A percentile compares a stretch with the other conserved stretches of the same genome.
phyloP scores from a whole-genome alignment of 2,888 invertebrate genomes.

The Desoria tigrina region DNA sequence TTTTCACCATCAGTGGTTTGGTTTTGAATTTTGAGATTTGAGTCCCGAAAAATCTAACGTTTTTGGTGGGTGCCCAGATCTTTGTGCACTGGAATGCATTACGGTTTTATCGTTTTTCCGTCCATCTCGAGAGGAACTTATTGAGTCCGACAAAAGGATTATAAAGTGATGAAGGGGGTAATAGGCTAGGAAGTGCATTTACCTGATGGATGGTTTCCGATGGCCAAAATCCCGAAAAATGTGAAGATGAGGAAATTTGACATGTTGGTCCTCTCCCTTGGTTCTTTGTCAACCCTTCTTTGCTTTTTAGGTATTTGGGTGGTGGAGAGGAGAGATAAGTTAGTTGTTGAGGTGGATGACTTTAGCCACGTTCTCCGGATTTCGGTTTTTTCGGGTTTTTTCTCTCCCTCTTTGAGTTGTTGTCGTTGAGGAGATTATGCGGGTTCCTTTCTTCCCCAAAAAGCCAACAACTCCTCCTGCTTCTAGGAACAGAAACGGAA shows the following conservation, averaged over 20 bases:
- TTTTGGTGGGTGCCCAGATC: too few species aligned
- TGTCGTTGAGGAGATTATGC: slow-evolving; percentile 16
- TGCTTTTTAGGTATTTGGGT: neutral
- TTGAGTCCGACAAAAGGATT: too few species aligned
- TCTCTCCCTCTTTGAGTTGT: neutral
- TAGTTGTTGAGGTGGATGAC: too few species aligned
- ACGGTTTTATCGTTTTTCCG: too few species aligned
- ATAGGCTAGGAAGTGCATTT: slow-evolving; percentile 23
- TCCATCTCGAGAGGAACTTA: too few species aligned
- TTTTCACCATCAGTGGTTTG: too few species aligned
- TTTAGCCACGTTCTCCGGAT: neutral
- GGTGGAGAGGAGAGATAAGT: neutral
- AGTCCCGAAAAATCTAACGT: too few species aligned
- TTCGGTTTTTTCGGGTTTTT: neutral
- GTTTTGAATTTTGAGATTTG: too few species aligned
- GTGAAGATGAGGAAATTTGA: slow-evolving; percentile 50
- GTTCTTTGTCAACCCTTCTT: slow-evolving; percentile 4
- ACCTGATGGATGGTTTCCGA: slow-evolving; percentile 54
- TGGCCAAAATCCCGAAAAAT: slow-evolving; percentile 49
- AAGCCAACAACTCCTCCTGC: neutral
- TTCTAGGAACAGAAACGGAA: slow-evolving; percentile 44
- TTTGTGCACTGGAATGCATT: slow-evolving; percentile 1
- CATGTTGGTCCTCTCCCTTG: slow-evolving; percentile 37
- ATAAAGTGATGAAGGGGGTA: neutral
- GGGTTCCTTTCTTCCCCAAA: slow-evolving; percentile 10